A percentile compares a stretch with the other conserved stretches of the same genome.
Conservation (phyloP, 2,113 vertebrate species). For the Apteryx mantelli region DNA sequence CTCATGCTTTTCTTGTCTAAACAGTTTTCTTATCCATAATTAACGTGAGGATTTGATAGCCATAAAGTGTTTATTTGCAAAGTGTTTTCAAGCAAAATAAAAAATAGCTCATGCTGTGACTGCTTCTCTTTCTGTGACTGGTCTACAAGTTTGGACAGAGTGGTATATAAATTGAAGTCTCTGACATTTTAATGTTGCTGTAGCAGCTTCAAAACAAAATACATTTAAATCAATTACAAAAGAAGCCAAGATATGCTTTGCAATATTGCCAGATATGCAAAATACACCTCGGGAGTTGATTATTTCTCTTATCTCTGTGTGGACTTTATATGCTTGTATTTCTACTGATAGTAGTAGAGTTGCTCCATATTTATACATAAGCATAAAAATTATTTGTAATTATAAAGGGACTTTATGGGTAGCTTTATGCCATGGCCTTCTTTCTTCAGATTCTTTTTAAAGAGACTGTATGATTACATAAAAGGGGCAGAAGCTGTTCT, state of each 20-base stretch:
- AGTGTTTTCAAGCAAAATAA: conserved; percentile 36
- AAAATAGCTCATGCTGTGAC: conserved; percentile 17
- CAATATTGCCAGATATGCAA: conserved; percentile 33
- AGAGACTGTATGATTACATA: not conserved
- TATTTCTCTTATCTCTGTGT: not conserved
- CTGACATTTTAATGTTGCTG: conserved; percentile 45
- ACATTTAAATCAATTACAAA: conserved; percentile 4
- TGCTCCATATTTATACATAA: not conserved
- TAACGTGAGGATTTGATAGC: conserved; percentile 12
- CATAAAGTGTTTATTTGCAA: conserved; percentile 19
- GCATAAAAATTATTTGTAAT: not conserved
- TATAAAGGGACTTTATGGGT: not conserved
- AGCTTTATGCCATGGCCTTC: not conserved
- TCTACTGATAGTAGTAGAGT: not conserved
- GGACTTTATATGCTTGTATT: not conserved
- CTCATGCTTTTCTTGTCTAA: conserved; percentile 24
- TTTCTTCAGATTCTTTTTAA: not conserved
- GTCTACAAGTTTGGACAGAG: conserved; percentile 16
- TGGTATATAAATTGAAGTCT: conserved; percentile 29
- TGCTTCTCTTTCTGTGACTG: not conserved
- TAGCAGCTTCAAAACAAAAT: conserved; percentile 36
- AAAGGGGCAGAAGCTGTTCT: not conserved
- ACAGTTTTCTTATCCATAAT: conserved; percentile 47
- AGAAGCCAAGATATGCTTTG: not conserved
- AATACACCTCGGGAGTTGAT: not conserved